phyloP scores from a whole-genome alignment of 2,888 invertebrate species.

The Stictocephala bisonia region DNA sequence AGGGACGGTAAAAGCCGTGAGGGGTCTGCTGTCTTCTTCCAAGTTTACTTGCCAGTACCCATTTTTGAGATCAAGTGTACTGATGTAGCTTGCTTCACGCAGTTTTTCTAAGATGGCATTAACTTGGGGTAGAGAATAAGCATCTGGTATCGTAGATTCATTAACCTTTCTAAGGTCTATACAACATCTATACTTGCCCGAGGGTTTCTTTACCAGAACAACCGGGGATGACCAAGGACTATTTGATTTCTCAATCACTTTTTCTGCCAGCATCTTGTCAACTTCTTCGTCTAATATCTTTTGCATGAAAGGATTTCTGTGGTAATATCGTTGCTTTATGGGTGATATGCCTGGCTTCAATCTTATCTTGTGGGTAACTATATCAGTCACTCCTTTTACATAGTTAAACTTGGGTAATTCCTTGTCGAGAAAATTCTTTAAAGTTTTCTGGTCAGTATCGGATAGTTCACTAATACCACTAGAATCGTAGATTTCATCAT shows the following conservation, averaged over 20 bases:
- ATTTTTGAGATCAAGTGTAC: slow-evolving; percentile 50
- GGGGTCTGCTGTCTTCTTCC: slow-evolving; percentile 38
- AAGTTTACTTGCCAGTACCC: slow-evolving; percentile 54
- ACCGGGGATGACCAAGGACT: slow-evolving; percentile 58
- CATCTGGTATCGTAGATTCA: slow-evolving; percentile 49
- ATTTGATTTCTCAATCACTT: slow-evolving; percentile 55
- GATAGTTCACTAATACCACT: background rate
- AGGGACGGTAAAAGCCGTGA: slow-evolving; percentile 54
- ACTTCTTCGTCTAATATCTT: slow-evolving; percentile 51
- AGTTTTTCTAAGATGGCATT: slow-evolving; percentile 49
- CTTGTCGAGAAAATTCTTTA: background rate
- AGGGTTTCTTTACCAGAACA: slow-evolving; percentile 53
- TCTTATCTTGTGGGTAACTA: slow-evolving; percentile 10
- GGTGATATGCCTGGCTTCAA: background rate
- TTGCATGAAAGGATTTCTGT: slow-evolving; percentile 42
- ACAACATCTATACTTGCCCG: slow-evolving; percentile 51
- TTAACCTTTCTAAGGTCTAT: slow-evolving; percentile 51
- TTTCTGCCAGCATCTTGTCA: slow-evolving; percentile 54
- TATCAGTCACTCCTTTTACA: background rate
- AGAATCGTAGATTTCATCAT: background rate
- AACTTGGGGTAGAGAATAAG: slow-evolving; percentile 53
- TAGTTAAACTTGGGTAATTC: slow-evolving; percentile 5
- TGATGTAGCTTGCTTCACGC: slow-evolving; percentile 51
- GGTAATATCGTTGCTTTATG: slow-evolving; percentile 7
- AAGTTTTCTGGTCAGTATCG: background rate